Conservation (phyloP, 2,888 invertebrate species). For the Ectemnius lituratus region DNA sequence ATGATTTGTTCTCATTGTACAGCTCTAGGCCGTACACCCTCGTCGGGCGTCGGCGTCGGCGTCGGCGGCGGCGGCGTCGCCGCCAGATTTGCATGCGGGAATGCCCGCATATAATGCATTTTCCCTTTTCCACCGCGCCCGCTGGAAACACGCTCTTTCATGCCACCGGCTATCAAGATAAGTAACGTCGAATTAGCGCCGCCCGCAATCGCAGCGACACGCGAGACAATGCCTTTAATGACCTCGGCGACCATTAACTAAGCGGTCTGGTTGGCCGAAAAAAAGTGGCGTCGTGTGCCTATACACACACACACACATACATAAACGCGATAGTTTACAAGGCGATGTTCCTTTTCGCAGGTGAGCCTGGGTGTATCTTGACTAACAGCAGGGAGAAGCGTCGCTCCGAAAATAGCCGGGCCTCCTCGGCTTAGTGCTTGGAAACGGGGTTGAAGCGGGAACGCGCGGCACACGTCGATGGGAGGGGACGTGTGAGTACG, state of each 20-base stretch:
- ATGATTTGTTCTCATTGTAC: slow-evolving; percentile 41
- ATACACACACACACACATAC: too few relatives aligned
- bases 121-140: slow-evolving; percentile 7
- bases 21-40: slow-evolving; percentile 13
- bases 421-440: slow-evolving; percentile 6
- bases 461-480: background rate
- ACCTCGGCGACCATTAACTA: slow-evolving; percentile 33
- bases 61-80: slow-evolving; percentile 15
- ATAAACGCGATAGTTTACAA: too few relatives aligned
- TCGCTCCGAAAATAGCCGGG: slow-evolving; percentile 41
- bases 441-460: slow-evolving; percentile 2
- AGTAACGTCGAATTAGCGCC: slow-evolving; percentile 1
- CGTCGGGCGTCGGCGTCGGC: background rate
- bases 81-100: slow-evolving; percentile 10
- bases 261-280: slow-evolving; percentile 7
- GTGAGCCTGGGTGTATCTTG: slow-evolving; percentile 16
- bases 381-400: slow-evolving; percentile 36
- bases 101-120: background rate
- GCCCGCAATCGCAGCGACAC: background rate
- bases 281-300: slow-evolving; percentile 15
- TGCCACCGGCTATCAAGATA: slow-evolving; percentile 7
- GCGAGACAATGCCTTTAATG: slow-evolving; percentile 28
- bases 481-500: too few relatives aligned
- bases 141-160: slow-evolving; percentile 1
- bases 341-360: background rate